Evolutionary conservation across 1,140 invertebrate species (phyloP), one percentile per base, ranked within the genome.

Genomic region (Aphidius gifuensis): DNA sequence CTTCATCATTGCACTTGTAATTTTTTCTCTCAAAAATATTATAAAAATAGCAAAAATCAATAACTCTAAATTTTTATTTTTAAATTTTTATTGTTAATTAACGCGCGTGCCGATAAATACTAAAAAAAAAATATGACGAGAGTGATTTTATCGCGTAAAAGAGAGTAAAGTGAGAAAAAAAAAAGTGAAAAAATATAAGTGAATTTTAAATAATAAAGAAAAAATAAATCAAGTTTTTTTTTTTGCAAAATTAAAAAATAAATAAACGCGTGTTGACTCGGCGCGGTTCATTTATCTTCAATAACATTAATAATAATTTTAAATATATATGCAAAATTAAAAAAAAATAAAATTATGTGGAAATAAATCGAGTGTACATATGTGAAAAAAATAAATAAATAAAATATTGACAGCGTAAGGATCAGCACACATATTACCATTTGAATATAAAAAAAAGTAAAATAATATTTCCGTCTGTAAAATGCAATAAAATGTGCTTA

Each of bases 101-200:
- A 40, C 53, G 47, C 47, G 53, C 53, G 53, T 55, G 53, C 53
- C 53, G 53, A n/a, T 55, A 55, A 55, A 42, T 55, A 55, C 1
- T 32, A 32, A 32, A 32, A 32, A 32, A 32, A 55, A 43, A 40
- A 9, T 51, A 58, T 58, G 46, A 42, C 39, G 48, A 58, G 16
- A 58, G 61, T 62, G 61, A 57, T 48, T 39, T 62, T 62, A 61
- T 50, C 51, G 39, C 61, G 60, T 62, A 54, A 62, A 8, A 42
- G 39, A 55, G 53, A 55, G 40, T 55, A 16, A 58, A 62, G 60
- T 62, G 55, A 49, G 56, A 40, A 11, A 62, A 45, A 45, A 62
- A 57, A 50, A 46, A n/a, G n/a, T n/a, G n/a, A n/a, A n/a, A n/a
- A n/a, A n/a, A n/a, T n/a, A n/a, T n/a, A n/a, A 50, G 44, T n/a